A percentile compares a stretch with the other conserved stretches of the same genome.
These are phyloP conservation scores for Cephus spinipes DNA, from an alignment of 2,888 invertebrate genomes.

Conservation along the genomic window DNA sequence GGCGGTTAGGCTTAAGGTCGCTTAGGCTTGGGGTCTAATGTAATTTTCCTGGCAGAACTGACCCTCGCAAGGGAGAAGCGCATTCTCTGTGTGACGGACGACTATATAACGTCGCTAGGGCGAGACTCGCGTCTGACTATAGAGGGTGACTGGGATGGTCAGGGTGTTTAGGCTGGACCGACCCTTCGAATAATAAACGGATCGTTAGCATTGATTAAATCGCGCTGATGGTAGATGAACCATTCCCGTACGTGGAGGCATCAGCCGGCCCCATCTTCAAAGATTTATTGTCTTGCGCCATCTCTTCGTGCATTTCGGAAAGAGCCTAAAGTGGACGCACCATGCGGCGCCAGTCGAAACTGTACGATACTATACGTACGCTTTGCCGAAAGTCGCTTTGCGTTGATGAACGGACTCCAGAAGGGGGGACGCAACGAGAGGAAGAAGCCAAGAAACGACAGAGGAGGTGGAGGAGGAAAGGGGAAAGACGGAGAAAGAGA, in stretches of 20 bases:
- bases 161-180: neutral
- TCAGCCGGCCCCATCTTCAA: neutral
- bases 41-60: conserved; percentile 21
- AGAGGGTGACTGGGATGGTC: no score
- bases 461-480: conserved; percentile 6
- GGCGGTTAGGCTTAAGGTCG: no score
- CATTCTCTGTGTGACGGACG: neutral
- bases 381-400: no score
- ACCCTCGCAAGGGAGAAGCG: conserved; percentile 21
- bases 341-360: no score
- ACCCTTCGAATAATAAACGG: conserved; percentile 48
- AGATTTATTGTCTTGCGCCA: neutral
- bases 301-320: no score
- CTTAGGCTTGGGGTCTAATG: conserved; percentile 8
- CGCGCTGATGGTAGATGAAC: conserved; percentile 21
- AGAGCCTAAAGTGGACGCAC: no score
- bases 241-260: no score
- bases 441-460: no score
- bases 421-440: neutral
- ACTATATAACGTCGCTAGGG: neutral
- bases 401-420: no score
- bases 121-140: no score
- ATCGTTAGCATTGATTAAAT: conserved; percentile 54
- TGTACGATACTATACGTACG: no score
- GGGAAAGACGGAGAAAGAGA: neutral